Percentiles rank a stretch among this genome's conserved stretches.
These are phyloP conservation scores for Cephus rjabovi DNA, from an alignment of 2,888 invertebrate genomes.

Conservation along the genomic window DNA sequence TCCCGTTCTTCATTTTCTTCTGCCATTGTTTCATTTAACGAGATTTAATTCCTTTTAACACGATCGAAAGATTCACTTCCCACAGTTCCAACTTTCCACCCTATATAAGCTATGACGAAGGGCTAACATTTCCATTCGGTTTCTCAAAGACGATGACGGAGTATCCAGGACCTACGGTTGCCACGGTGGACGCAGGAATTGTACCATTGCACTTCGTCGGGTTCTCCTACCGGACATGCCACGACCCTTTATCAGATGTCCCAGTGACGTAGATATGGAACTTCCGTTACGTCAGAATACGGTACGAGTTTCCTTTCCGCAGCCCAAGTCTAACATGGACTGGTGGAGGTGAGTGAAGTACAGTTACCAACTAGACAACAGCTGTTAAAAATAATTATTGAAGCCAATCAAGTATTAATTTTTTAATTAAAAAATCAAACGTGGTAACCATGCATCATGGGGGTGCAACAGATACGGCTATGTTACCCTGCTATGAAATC, in stretches of 20 bases:
- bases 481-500: not conserved
- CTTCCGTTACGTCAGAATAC: constrained; percentile 68
- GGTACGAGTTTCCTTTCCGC: constrained; percentile 68
- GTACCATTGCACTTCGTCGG: constrained; percentile 9
- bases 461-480: not conserved
- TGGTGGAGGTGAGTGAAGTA: constrained; percentile 69
- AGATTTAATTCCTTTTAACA: not conserved
- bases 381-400: not conserved
- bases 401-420: not conserved
- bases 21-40: not conserved
- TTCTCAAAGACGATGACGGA: not conserved
- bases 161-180: not conserved
- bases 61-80: not conserved
- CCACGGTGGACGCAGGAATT: not conserved
- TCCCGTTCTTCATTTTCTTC: not conserved
- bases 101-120: not conserved
- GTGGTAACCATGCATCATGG: not conserved
- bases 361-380: not conserved
- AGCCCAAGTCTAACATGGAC: constrained; percentile 75
- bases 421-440: not conserved
- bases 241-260: constrained; percentile 74
- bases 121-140: not conserved
- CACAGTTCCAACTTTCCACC: not conserved
- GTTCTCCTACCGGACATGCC: constrained; percentile 59
- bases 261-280: constrained; percentile 71